Evolutionary conservation across 2,113 vertebrate species (phyloP), one percentile per base, ranked within the genome.

Genomic region (Strigops habroptila): DNA sequence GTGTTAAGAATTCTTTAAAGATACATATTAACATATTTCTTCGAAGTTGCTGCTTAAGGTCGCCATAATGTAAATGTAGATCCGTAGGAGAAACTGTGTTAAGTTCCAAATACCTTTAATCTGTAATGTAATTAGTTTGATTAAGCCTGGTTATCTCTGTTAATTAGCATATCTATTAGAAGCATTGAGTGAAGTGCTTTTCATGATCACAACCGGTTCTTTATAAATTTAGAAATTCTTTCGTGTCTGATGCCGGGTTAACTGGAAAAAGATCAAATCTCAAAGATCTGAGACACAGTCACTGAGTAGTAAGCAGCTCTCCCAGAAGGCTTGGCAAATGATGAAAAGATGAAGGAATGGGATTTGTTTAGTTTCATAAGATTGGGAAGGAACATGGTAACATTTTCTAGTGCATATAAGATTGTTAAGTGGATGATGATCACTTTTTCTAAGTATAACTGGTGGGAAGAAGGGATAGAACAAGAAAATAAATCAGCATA

Each of bases 91-190:
- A 81, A 93, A 12, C 33, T 48, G 83, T 59, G 81, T 49, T 74
- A 59, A 78, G 86, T 55, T 83, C 86, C 77, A 57, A 79, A 86
- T 89, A 93, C 78, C 77, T 82, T 90, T 97, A 96, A 96, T 96
- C 96, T 97, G 90, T 41, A 89, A 24, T 92, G 91, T 96, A 96
- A 96, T 96, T 96, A 96, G 83, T 92, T 79, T 96, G 95, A 96
- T 94, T 96, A 96, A 95, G 86, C 84, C 65, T 88, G 77, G 90
- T 95, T 96, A 93, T 96, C 96, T 96, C 77, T 85, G 41, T 73
- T 96, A 94, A 96, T 95, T 97, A 96, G 86, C 94, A 78, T 97
- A 93, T 95, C 89, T 88, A 11, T 94, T 93, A 82, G 93, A 94
- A 96, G 68, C 89, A 63, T 48, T 94, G 88, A 73, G 73, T 96